These are phyloP conservation scores for Eleutherodactylus coqui DNA, from an alignment of 2,797 vertebrate genomes.

Conservation along the genomic window DNA sequence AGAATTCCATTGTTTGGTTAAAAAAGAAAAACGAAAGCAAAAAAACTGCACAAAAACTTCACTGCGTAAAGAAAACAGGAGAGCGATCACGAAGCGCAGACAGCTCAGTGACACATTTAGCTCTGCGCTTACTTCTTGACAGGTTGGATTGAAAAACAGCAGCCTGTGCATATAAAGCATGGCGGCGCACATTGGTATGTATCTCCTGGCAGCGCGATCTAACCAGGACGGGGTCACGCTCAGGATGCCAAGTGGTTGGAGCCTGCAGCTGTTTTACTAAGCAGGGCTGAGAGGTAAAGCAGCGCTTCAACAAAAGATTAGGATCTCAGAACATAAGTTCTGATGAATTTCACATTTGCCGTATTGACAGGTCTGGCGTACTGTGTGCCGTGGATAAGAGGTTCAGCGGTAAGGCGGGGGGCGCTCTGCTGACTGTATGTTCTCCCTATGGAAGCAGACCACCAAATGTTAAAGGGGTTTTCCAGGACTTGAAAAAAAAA, in stretches of 20 bases:
- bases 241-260: not conserved
- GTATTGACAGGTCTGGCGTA: not conserved
- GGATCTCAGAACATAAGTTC: not conserved
- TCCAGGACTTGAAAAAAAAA: no score
- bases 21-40: not conserved
- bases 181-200: constrained; percentile 9
- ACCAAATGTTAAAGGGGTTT: no score
- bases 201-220: not conserved
- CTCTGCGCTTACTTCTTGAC: not conserved
- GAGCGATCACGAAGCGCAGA: not conserved
- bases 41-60: not conserved
- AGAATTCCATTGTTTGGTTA: no score
- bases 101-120: not conserved
- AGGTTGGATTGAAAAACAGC: constrained; percentile 15
- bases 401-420: no score
- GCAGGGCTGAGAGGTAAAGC: not conserved
- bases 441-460: not conserved
- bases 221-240: not conserved
- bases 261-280: constrained; percentile 1
- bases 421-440: not conserved
- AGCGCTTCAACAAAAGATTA: constrained; percentile 15
- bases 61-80: not conserved
- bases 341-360: not conserved
- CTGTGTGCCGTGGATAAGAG: not conserved
- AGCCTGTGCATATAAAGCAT: constrained; percentile 1